These are phyloP conservation scores for Chelonus insularis DNA, from an alignment of 1,140 invertebrate species.

Conservation along the genomic window DNA sequence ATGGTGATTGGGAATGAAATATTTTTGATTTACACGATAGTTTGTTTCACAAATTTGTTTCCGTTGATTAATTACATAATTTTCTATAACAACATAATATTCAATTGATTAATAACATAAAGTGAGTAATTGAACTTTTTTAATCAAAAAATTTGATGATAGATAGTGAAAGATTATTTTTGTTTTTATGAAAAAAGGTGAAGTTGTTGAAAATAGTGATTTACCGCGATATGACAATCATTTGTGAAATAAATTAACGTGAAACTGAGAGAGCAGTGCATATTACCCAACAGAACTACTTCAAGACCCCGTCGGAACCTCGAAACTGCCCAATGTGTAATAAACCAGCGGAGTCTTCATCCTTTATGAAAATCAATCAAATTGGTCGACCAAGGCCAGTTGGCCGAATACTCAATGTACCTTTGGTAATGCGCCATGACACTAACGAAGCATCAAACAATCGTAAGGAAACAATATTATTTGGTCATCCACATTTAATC, in stretches of 20 bases:
- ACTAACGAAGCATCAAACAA: conserved; percentile 62
- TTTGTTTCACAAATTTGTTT: conserved; percentile 42
- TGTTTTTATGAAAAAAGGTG: no score
- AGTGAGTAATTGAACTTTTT: no score
- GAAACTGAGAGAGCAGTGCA: conserved; percentile 43
- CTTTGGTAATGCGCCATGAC: conserved; percentile 63
- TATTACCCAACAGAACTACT: conserved; percentile 52
- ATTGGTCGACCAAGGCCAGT: conserved; percentile 46
- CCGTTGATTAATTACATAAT: no score
- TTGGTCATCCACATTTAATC: conserved; percentile 66
- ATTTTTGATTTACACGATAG: conserved; percentile 23
- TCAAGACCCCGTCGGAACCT: conserved; percentile 47
- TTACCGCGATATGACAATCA: no score
- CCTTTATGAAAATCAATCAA: conserved; percentile 52
- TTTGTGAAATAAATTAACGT: conserved; percentile 47
- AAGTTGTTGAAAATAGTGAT: no score
- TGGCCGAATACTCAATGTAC: conserved; percentile 62
- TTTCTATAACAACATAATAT: not conserved
- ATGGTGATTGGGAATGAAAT: not conserved
- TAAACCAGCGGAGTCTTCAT: conserved; percentile 38
- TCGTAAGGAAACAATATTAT: conserved; percentile 57
- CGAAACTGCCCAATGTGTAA: conserved; percentile 48
- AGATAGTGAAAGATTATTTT: no score
- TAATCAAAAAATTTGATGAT: no score
- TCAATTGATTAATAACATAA: conserved; percentile 14